Percentiles rank a stretch among this genome's conserved stretches.
Conservation (phyloP, 2,888 invertebrate genomes). For the Papilio demoleus region DNA sequence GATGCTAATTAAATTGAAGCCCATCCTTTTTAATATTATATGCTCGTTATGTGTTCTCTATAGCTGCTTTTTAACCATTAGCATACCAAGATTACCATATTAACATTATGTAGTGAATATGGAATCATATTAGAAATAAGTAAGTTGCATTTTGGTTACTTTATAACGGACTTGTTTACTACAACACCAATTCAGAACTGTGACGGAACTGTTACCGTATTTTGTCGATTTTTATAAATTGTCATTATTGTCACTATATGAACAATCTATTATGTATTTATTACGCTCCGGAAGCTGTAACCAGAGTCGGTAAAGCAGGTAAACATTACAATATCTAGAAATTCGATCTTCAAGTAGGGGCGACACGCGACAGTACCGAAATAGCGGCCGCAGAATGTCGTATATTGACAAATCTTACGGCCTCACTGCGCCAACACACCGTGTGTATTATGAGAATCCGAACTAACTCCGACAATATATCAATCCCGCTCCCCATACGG, state of each 20-base stretch:
- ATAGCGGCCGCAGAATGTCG: conserved; percentile 77
- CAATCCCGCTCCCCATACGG: conserved; percentile 71
- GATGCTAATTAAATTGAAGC: conserved; percentile 80
- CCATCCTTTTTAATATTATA: conserved; percentile 62
- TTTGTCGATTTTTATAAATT: background rate
- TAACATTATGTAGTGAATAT: too few relatives aligned
- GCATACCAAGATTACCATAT: too few relatives aligned
- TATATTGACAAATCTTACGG: conserved; percentile 82
- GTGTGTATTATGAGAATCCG: conserved; percentile 82
- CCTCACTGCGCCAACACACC: conserved; percentile 80
- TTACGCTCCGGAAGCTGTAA: conserved; percentile 59
- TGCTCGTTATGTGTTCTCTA: conserved; percentile 15
- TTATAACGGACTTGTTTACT: too few relatives aligned
- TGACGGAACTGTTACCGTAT: background rate
- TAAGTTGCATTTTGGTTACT: too few relatives aligned
- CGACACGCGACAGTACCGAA: conserved; percentile 76
- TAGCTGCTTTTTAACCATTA: too few relatives aligned
- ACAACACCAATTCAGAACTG: too few relatives aligned
- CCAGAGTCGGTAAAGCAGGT: conserved; percentile 58
- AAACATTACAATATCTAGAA: conserved; percentile 72
- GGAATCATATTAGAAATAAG: background rate
- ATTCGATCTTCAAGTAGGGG: conserved; percentile 59
- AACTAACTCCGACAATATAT: conserved; percentile 80
- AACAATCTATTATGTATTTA: background rate
- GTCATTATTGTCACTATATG: background rate